phyloP scores from a whole-genome alignment of 1,140 invertebrate species.

The Anastrepha ludens region DNA sequence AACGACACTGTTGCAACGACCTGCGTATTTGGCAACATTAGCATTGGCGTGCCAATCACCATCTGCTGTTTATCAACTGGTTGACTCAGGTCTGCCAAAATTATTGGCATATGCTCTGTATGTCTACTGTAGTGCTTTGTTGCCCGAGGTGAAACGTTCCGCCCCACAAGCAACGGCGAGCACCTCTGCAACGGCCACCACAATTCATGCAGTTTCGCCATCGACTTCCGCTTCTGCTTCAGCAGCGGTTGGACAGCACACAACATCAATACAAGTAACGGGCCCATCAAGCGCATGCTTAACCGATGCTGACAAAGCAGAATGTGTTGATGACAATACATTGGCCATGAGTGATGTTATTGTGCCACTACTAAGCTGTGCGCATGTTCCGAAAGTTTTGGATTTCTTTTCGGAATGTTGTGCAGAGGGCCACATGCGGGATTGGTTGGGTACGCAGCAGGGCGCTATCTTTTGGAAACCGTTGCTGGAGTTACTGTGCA shows the following conservation, averaged over 20 bases:
- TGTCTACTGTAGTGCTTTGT: slow-evolving; percentile 75
- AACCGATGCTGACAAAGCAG: slow-evolving; percentile 76
- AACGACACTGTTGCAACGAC: slow-evolving; percentile 76
- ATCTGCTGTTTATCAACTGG: slow-evolving; percentile 82
- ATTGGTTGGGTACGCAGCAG: slow-evolving; percentile 88
- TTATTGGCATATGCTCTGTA: slow-evolving; percentile 78
- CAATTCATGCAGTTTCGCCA: not conserved
- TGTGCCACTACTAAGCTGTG: slow-evolving; percentile 61
- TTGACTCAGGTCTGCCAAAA: slow-evolving; percentile 86
- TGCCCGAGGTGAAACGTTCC: slow-evolving; percentile 57
- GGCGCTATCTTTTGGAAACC: slow-evolving; percentile 90
- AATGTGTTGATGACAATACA: slow-evolving; percentile 57
- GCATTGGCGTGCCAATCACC: slow-evolving; percentile 86
- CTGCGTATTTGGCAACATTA: slow-evolving; percentile 83
- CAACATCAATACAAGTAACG: slow-evolving; percentile 59
- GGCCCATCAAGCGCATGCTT: slow-evolving; percentile 7
- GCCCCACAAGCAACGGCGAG: slow-evolving; percentile 52
- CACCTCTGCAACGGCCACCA: slow-evolving; percentile 44
- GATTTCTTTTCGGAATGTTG: slow-evolving; percentile 88
- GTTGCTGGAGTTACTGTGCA: slow-evolving; percentile 84
- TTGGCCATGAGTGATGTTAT: not conserved
- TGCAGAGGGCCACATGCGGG: slow-evolving; percentile 86
- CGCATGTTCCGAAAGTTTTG: slow-evolving; percentile 79
- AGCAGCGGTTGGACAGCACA: not conserved
- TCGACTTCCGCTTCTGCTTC: not conserved